A percentile compares a stretch with the other conserved stretches of the same genome.
Conservation (phyloP, 2,113 vertebrate species). For the Agapornis roseicollis region DNA sequence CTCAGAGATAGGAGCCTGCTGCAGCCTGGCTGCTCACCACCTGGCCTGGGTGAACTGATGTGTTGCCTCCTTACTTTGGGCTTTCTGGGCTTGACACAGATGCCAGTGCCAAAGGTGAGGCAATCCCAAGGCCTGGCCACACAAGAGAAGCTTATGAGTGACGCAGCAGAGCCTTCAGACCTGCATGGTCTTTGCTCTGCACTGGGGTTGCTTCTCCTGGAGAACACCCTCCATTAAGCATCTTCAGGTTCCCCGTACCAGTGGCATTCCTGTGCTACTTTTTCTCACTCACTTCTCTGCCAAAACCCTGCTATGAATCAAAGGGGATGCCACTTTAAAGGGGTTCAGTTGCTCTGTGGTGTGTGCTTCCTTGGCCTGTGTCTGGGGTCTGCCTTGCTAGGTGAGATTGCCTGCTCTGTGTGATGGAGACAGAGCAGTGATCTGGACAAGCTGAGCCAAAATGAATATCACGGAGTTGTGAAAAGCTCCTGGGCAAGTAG, state of each 20-base stretch:
- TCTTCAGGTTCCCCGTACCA: neutral
- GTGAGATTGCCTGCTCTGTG: neutral
- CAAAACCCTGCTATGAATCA: neutral
- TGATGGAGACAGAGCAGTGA: neutral
- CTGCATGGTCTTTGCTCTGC: neutral
- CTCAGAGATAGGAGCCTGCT: neutral
- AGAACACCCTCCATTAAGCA: neutral
- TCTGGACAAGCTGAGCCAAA: neutral
- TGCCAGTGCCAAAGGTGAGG: neutral
- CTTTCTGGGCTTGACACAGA: neutral
- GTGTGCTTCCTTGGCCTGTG: neutral
- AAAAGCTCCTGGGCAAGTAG: neutral
- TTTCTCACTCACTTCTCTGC: neutral
- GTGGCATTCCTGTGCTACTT: neutral
- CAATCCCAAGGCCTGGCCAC: neutral
- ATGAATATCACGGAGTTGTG: rapidly evolving
- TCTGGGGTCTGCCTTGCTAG: neutral
- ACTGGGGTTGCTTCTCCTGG: neutral
- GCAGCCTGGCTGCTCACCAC: neutral
- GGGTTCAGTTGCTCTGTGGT: neutral
- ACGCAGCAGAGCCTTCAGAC: neutral
- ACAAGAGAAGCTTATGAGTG: neutral
- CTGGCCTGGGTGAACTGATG: too few relatives aligned
- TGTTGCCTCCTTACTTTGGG: neutral
- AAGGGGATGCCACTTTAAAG: neutral